Conservation (phyloP, 2,888 invertebrate species). For the Nyleta sp. region DNA sequence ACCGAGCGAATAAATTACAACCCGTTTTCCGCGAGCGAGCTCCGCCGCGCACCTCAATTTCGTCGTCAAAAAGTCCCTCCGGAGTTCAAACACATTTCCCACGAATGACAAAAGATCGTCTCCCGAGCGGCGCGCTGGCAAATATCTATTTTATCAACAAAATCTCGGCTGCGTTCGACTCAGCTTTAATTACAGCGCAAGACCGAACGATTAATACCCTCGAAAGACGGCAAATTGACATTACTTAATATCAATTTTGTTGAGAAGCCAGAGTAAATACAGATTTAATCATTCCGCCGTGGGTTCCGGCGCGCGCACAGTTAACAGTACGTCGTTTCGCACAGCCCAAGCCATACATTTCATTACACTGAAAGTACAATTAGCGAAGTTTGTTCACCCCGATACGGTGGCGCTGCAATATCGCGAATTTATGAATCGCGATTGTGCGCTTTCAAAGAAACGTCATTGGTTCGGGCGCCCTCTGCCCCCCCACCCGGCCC, state of each 20-base stretch:
- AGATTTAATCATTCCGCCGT: slow-evolving; percentile 56
- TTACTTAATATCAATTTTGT: slow-evolving; percentile 60
- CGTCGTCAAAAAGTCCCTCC: slow-evolving; percentile 26
- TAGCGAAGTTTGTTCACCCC: slow-evolving; percentile 53
- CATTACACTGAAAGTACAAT: slow-evolving; percentile 49
- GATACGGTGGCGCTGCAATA: slow-evolving; percentile 35
- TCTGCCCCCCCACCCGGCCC: not conserved
- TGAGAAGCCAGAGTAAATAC: slow-evolving; percentile 56
- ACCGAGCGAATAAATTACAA: not conserved
- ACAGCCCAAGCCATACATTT: slow-evolving; percentile 27
- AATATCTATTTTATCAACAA: slow-evolving; percentile 47
- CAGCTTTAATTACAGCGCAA: slow-evolving; percentile 42
- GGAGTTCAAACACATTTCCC: slow-evolving; percentile 27
- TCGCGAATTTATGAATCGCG: slow-evolving; percentile 54
- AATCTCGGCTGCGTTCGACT: slow-evolving; percentile 31
- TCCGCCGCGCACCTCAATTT: too few relatives aligned
- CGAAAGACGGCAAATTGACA: slow-evolving; percentile 61
- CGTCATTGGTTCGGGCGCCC: slow-evolving; percentile 22
- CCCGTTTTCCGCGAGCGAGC: too few relatives aligned
- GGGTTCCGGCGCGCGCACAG: slow-evolving; percentile 28
- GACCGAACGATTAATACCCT: slow-evolving; percentile 45
- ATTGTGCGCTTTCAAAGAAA: slow-evolving; percentile 50
- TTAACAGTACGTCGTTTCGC: slow-evolving; percentile 34
- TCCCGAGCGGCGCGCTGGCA: too few relatives aligned
- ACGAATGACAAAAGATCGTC: slow-evolving; percentile 19